Evolutionary conservation across 1,140 invertebrate species (phyloP).

Genomic region (Drosophila triauraria): DNA sequence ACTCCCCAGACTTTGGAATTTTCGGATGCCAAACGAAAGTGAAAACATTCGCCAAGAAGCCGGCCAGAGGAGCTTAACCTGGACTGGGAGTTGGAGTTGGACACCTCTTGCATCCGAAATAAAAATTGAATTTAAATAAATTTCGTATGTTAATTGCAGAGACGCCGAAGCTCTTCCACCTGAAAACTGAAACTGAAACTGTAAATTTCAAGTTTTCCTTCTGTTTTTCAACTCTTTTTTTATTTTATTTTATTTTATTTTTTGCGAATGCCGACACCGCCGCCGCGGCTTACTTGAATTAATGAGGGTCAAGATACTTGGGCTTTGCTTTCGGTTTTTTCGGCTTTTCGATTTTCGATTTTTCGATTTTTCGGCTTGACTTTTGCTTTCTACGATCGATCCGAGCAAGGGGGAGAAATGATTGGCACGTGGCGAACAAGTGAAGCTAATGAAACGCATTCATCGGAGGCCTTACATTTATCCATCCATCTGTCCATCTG

Average conservation of each 20-base stretch:
- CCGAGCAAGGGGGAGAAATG: constrained; percentile 3
- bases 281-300: constrained; percentile 68
- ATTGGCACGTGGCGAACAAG: constrained; percentile 48
- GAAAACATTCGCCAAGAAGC: constrained; percentile 74
- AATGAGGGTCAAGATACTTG: constrained; percentile 82
- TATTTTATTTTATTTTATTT: constrained; percentile 14
- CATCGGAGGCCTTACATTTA: neutral
- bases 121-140: constrained; percentile 83
- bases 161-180: constrained; percentile 1
- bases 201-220: constrained; percentile 46
- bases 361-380: constrained; percentile 47
- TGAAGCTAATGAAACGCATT: constrained; percentile 46
- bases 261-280: constrained; percentile 42
- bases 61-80: constrained; percentile 16
- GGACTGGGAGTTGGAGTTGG: neutral
- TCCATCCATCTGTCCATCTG: too few relatives aligned
- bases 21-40: constrained; percentile 80
- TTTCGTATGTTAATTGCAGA: constrained; percentile 78
- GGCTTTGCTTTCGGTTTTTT: constrained; percentile 45
- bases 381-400: constrained; percentile 47
- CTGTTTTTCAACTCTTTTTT: constrained; percentile 21
- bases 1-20: constrained; percentile 38
- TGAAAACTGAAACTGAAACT: constrained; percentile 49
- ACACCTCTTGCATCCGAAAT: constrained; percentile 31
- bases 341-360: constrained; percentile 13